Base-by-base conservation (phyloP, 2,797 vertebrate genomes). In the Halcyon chelicuti region DNA sequence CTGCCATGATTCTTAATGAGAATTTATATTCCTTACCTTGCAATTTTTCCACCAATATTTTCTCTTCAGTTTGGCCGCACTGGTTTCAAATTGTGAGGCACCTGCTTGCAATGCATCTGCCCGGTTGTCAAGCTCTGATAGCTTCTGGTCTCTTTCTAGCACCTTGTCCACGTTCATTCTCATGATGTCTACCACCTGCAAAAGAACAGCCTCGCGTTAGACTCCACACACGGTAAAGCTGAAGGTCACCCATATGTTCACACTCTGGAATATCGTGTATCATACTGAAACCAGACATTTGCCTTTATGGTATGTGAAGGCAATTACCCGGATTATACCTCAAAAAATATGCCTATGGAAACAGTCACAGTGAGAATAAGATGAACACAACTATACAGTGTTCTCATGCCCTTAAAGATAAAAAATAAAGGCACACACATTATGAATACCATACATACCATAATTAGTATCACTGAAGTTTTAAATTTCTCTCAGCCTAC, bases 11-110 rank as follows among this genome's bases (percentile, higher is more conserved):
- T 80, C 65, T 60, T 57, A 54, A 75, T 18, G 49, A 47, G 35
- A 51, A 35, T 63, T 76, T 78, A 8, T 42, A 73, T 28, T 28
- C 31, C 81, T 96, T 95, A 98, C 98, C 98, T 98, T 98, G 96
- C 98, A 98, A 66, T 98, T 98, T 95, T 97, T 98, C 98, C 98
- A 98, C 98, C 98, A 98, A 80, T 98, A 97, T 97, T 98, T 98
- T 72, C 98, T 97, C 93, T 98, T 98, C 95, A 98, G 96, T 75
- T 98, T 98, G 77, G 98, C 98, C 68, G 98, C 98, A 33, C 94
- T 98, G 54, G 98, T 98, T 95, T 98, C 98, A 97, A 98, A 98
- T 92, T 98, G 98, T 20, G 98, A 98, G 42, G 98, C 98, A 10
- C 97, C 98, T 35, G 98, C 97, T 95, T 98, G 97, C 79, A 98